These are phyloP conservation scores for Centrocercus urophasianus DNA, from an alignment of 2,113 vertebrate species.

Conservation along the genomic window DNA sequence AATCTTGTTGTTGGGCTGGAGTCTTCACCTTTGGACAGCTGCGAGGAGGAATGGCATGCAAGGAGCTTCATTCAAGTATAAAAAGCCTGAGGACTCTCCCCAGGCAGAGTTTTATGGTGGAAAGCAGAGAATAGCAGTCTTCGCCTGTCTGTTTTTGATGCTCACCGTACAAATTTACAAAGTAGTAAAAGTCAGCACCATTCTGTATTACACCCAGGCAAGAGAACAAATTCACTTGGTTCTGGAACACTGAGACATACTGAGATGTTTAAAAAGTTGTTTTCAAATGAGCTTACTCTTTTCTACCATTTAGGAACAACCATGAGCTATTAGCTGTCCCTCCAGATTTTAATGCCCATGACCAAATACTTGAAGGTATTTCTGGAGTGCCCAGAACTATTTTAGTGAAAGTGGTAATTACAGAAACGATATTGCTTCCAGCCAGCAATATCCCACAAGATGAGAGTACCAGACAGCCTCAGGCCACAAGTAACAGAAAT, in stretches of 20 bases:
- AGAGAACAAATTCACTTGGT: neutral
- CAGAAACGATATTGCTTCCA: conserved; percentile 44
- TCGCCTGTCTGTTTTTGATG: neutral
- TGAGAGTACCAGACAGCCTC: conserved; percentile 62
- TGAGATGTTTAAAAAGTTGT: neutral
- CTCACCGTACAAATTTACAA: neutral
- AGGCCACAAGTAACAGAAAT: conserved; percentile 66
- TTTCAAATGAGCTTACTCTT: neutral
- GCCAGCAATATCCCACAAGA: conserved; percentile 65
- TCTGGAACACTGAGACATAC: neutral
- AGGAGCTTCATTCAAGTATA: neutral
- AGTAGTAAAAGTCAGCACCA: neutral
- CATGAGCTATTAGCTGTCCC: conserved; percentile 31
- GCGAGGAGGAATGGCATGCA: rapidly evolving
- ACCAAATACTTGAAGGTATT: conserved; percentile 66
- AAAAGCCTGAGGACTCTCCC: neutral
- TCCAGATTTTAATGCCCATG: conserved; percentile 32
- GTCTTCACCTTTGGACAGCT: neutral
- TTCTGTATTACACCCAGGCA: neutral
- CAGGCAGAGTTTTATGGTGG: rapidly evolving
- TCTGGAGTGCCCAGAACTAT: conserved; percentile 60
- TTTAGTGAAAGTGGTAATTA: conserved; percentile 62
- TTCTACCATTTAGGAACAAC: neutral
- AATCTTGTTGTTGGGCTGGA: neutral
- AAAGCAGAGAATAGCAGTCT: neutral